These are phyloP conservation scores for Campylorhamphus procurvoides DNA, from an alignment of 2,113 vertebrate genomes.

Conservation along the genomic window DNA sequence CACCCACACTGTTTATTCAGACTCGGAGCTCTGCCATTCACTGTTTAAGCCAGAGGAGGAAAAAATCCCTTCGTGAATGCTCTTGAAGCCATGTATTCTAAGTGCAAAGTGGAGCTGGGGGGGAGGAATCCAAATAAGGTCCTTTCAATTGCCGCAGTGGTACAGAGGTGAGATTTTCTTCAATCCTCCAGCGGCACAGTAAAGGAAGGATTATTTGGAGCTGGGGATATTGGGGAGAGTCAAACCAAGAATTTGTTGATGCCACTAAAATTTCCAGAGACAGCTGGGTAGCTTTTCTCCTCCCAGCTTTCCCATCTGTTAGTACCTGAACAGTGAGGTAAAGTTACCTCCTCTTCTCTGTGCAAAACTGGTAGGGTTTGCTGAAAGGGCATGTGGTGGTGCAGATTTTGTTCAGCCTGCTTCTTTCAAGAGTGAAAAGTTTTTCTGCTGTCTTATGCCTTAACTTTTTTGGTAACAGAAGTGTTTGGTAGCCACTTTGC, in stretches of 20 bases:
- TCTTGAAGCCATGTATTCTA: conserved; percentile 77
- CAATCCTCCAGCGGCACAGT: background rate
- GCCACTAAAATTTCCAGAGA: conserved; percentile 2
- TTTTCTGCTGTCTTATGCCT: background rate
- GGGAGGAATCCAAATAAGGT: conserved; percentile 63
- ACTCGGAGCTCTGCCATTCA: conserved; percentile 84
- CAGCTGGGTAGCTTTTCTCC: background rate
- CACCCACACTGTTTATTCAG: conserved; percentile 90
- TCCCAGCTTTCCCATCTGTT: conserved; percentile 1
- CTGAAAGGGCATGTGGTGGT: background rate
- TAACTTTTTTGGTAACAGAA: background rate
- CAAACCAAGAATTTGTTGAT: background rate
- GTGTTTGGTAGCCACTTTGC: background rate
- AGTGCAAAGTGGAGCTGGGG: conserved; percentile 59
- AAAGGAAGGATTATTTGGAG: background rate
- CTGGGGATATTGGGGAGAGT: background rate
- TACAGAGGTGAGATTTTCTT: conserved; percentile 64
- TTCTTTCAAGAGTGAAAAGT: background rate
- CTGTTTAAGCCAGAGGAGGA: conserved; percentile 80
- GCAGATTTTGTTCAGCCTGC: background rate
- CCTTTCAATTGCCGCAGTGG: conserved; percentile 43
- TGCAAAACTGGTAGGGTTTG: background rate
- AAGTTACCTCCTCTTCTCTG: background rate
- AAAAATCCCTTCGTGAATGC: conserved; percentile 68
- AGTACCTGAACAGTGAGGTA: conserved; percentile 37